A percentile compares a stretch with the other conserved stretches of the same genome.
phyloP scores from a whole-genome alignment of 2,113 vertebrate species.

The Narcine bancroftii region DNA sequence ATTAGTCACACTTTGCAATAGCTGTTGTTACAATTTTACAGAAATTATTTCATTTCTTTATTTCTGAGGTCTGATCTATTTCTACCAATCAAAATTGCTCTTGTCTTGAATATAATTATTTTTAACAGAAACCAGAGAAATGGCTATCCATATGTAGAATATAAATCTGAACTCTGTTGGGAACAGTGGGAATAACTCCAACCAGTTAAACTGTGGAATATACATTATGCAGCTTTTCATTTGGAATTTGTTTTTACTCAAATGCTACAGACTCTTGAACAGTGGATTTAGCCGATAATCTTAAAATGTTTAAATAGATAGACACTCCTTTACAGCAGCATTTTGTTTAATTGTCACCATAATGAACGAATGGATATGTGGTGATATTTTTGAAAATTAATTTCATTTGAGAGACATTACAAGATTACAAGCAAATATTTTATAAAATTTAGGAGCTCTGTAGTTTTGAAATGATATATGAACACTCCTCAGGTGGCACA shows the following conservation, averaged over 20 bases:
- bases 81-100: background rate
- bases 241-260: conserved; percentile 1
- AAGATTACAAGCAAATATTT: background rate
- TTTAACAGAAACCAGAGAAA: background rate
- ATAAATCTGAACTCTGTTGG: background rate
- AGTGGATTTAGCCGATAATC: background rate
- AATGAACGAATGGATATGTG: background rate
- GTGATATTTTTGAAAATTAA: background rate
- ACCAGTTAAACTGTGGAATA: background rate
- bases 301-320: background rate
- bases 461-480: background rate
- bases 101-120: background rate
- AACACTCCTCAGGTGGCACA: background rate
- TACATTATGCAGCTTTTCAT: conserved; percentile 23
- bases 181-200: background rate
- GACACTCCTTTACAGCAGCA: background rate
- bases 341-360: background rate
- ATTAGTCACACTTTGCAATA: background rate
- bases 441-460: background rate
- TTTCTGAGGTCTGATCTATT: background rate
- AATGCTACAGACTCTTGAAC: background rate
- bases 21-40: background rate
- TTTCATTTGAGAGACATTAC: background rate
- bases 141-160: no score
- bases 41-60: background rate